phyloP scores from a whole-genome alignment of 2,113 vertebrate genomes.

The Epinephelus lanceolatus region DNA sequence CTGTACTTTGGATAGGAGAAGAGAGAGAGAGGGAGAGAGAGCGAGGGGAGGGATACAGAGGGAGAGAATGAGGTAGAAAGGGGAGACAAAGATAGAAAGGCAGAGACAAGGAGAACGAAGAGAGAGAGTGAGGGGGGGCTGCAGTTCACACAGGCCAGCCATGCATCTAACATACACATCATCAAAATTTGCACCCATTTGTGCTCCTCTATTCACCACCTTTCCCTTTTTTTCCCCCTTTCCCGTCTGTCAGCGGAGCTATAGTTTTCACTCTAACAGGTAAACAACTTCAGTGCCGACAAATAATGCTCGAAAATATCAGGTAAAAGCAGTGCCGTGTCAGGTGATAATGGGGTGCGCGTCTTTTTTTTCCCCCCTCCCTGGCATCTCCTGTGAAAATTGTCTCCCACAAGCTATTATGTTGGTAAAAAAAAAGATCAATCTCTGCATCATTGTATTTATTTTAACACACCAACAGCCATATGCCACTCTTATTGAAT shows the following conservation, averaged over 20 bases:
- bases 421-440: conserved; percentile 38
- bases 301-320: conserved; percentile 63
- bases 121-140: not conserved
- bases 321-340: conserved; percentile 60
- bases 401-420: conserved; percentile 50
- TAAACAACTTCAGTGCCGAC: conserved; percentile 70
- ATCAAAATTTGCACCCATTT: conserved; percentile 74
- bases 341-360: conserved; percentile 65
- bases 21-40: conserved; percentile 37
- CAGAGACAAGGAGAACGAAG: conserved; percentile 28
- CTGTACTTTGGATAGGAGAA: conserved; percentile 78
- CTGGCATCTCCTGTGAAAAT: conserved; percentile 43
- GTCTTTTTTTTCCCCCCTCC: conserved; percentile 9
- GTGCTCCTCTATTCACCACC: conserved; percentile 34
- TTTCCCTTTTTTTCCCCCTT: not conserved
- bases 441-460: conserved; percentile 41
- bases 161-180: conserved; percentile 57
- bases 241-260: conserved; percentile 33
- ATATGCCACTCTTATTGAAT: conserved; percentile 43
- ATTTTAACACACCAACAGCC: conserved; percentile 41
- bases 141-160: conserved; percentile 60
- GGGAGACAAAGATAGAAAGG: conserved; percentile 67
- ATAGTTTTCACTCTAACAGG: conserved; percentile 63
- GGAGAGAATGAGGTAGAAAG: conserved; percentile 61
- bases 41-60: conserved; percentile 59